Evolutionary conservation across 2,113 vertebrate species (phyloP).

Genomic region (Muntiacus muntjak): DNA sequence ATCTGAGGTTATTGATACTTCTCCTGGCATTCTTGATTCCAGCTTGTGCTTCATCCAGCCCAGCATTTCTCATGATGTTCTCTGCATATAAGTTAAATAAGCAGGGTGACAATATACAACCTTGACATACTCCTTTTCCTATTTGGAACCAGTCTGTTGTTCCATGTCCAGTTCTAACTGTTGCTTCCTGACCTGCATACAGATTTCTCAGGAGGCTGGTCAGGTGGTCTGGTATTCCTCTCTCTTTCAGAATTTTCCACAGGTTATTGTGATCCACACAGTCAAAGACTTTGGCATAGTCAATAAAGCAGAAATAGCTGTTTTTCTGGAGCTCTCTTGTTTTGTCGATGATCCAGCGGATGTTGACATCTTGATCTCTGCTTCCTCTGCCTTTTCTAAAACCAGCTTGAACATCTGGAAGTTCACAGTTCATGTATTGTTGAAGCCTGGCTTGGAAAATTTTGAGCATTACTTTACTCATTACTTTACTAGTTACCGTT

Average conservation of each 20-base stretch:
- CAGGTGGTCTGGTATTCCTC: background rate
- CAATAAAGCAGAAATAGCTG: background rate
- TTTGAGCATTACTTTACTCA: background rate
- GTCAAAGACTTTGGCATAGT: background rate
- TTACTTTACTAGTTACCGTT: background rate
- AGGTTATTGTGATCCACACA: background rate
- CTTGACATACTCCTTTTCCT: background rate
- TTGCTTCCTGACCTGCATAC: background rate
- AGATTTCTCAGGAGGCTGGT: background rate
- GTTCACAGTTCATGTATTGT: background rate
- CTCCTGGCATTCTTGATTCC: background rate
- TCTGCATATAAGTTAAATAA: background rate
- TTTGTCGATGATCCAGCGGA: rapidly evolving
- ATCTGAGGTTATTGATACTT: background rate
- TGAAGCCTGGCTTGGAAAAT: background rate
- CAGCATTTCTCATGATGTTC: background rate
- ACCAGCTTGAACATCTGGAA: background rate
- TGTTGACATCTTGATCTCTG: background rate
- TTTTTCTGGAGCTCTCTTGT: background rate
- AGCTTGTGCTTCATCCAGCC: background rate
- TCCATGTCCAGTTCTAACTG: background rate
- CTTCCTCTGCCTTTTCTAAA: background rate
- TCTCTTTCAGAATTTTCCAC: background rate
- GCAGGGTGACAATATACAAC: background rate
- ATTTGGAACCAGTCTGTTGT: background rate